Evolutionary conservation across 2,797 vertebrate species (phyloP), one percentile per base, ranked within the genome.

Genomic region (Clarias pachynema): DNA sequence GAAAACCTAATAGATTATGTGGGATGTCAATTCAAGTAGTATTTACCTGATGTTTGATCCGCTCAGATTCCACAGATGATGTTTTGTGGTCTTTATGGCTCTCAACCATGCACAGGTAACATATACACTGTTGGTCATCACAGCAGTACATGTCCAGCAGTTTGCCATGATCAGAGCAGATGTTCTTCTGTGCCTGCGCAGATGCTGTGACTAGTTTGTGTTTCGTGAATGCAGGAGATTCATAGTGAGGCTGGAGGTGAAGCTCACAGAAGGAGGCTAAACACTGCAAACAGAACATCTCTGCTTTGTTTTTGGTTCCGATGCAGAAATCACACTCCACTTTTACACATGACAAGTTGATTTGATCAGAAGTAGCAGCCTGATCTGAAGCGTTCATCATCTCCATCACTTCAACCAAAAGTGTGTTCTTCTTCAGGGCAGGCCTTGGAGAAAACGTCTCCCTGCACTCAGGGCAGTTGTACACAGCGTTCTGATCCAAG

Each of bases 401-500:
- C 69, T 83, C 69, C 34, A 83, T 74, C 81, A 74, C 56, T 79
- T 92, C 90, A 62, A 90, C 90, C 22, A 93, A 85, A 22, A 88
- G 83, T 78, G 81, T 86, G 1, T 92, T 93, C 82, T 90, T 92
- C 85, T 90, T 88, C 81, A 94, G 91, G 24, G 20, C 68, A 5
- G 93, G 93, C 72, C 89, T 88, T 14, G 88, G 85, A 56, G 82
- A 86, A 86, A 93, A 92, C 56, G 53, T 70, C 84, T 93, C 87
- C 16, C 85, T 86, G 86, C 93, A 93, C 57, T 93, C 90, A n/a
- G 94, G 93, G 78, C 92, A 93, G 40, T 89, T 90, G 56, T 89
- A 86, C 0, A 40, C 87, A 15, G 6, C 0, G 9, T 74, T 82
- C 53, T 2, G 31, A 60, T 72, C 53, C 24, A 70, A 24, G 29